A percentile compares a stretch with the other conserved stretches of the same genome.
Evolutionary conservation across 1,140 invertebrate species (phyloP).

Genomic region (Zaprionus kolodkinae): DNA sequence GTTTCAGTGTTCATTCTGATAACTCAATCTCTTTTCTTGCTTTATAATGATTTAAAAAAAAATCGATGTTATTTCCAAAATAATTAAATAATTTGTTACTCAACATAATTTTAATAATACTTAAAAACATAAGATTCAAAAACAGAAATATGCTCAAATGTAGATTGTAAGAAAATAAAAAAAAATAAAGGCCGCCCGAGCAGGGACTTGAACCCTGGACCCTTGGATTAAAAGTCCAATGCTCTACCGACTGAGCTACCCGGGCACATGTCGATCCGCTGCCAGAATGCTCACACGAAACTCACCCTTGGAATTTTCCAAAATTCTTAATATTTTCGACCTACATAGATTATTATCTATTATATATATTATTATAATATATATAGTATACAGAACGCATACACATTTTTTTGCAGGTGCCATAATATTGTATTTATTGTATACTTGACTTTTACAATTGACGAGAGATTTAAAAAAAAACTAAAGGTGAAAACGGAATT

Average conservation of each 20-base stretch:
- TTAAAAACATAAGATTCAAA: too few species aligned
- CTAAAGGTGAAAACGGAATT: too few species aligned
- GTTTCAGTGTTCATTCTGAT: too few species aligned
- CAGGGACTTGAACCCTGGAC: slow-evolving; percentile 92
- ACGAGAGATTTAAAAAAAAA: not conserved
- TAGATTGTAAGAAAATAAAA: not conserved
- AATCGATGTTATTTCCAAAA: too few species aligned
- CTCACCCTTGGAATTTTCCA: too few species aligned
- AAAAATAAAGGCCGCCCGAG: slow-evolving; percentile 86
- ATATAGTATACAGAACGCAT: not conserved
- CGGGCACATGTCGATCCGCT: slow-evolving; percentile 84
- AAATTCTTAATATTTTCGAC: not conserved
- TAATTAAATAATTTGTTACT: too few species aligned
- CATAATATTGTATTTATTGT: not conserved
- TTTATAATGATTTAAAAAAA: too few species aligned
- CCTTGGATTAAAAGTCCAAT: slow-evolving; percentile 92
- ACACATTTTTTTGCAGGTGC: not conserved
- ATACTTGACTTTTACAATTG: slow-evolving; percentile 11
- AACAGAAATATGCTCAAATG: too few species aligned
- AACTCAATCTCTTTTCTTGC: too few species aligned
- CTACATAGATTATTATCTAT: too few species aligned
- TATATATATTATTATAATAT: too few species aligned
- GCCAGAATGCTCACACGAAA: slow-evolving; percentile 2
- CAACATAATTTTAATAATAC: too few species aligned
- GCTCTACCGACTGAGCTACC: slow-evolving; percentile 92